phyloP scores from a whole-genome alignment of 1,140 invertebrate genomes.

The Tetragonula clypearis region DNA sequence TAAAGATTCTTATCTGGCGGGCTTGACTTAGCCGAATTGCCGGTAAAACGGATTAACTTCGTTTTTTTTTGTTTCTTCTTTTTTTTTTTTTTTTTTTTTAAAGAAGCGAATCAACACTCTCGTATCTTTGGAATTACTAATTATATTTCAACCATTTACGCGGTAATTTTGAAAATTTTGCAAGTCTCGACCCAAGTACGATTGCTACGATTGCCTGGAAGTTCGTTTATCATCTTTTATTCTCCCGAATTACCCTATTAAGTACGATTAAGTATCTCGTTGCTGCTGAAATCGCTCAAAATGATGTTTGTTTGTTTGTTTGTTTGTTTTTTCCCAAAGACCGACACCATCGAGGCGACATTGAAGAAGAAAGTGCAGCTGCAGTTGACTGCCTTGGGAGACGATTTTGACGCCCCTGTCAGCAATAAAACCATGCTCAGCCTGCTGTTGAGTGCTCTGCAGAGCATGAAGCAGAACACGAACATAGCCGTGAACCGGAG shows the following conservation, averaged over 20 bases:
- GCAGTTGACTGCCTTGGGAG: constrained; percentile 86
- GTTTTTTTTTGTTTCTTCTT: no score
- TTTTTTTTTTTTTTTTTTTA: not conserved
- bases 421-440: constrained; percentile 88
- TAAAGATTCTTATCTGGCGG: constrained; percentile 1
- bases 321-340: constrained; percentile 67
- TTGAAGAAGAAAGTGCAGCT: constrained; percentile 86
- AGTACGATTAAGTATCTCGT: not conserved
- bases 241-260: not conserved
- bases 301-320: not conserved
- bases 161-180: not conserved
- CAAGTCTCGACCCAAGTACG: no score
- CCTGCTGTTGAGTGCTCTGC: constrained; percentile 85
- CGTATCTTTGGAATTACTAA: not conserved
- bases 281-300: not conserved
- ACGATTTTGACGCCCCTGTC: constrained; percentile 88
- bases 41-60: not conserved
- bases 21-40: not conserved
- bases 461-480: constrained; percentile 86
- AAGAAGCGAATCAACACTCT: not conserved
- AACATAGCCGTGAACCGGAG: constrained; percentile 87
- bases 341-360: constrained; percentile 82
- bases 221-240: not conserved
- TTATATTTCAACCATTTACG: not conserved
- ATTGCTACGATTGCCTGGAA: not conserved